Evolutionary conservation across 2,113 vertebrate genomes (phyloP), one percentile per base, ranked within the genome.

Genomic region (Rallus limicola): DNA sequence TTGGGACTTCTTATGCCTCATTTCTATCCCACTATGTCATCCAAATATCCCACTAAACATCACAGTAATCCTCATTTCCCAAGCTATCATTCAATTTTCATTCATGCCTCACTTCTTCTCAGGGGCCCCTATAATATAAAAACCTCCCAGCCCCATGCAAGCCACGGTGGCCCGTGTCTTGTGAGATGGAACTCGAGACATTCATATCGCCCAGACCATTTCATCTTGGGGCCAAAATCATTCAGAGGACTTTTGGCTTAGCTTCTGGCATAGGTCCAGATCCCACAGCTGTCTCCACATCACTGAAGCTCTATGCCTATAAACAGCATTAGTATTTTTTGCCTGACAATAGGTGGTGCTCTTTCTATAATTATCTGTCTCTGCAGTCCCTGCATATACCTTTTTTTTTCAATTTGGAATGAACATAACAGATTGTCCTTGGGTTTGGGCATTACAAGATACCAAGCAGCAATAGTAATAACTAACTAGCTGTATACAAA

Each of bases 271-370:
- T 40, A 55, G 44, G 24, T 83, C 52, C 90, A 94, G 75, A 90
- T 82, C 34, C 53, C 69, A 75, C 58, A 86, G 67, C 75, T 90
- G 31, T 55, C 75, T 90, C 26, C 16, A 50, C 20, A 21, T 20
- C n/a, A 48, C 16, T 69, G 44, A 83, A 62, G 11, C 11, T 83
- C 60, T 77, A 5, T 52, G 36, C 36, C 19, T 77, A 53, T 40
- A 68, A 87, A 56, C 53, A 59, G 19, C 58, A 65, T 38, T 53
- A 34, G 5, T 5, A 44, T 72, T 81, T 92, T 82, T 93, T 55
- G 74, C 67, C 82, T 93, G 79, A 90, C 94, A 92, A 94, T 97
- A 94, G 94, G 67, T 96, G 96, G 92, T 94, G 95, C 95, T 97
- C 94, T 96, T 96, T 95, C 92, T 93, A 53, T 95, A 93, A 95